These are phyloP conservation scores for Zaprionus kolodkinae DNA, from an alignment of 1,140 invertebrate species.

Conservation along the genomic window DNA sequence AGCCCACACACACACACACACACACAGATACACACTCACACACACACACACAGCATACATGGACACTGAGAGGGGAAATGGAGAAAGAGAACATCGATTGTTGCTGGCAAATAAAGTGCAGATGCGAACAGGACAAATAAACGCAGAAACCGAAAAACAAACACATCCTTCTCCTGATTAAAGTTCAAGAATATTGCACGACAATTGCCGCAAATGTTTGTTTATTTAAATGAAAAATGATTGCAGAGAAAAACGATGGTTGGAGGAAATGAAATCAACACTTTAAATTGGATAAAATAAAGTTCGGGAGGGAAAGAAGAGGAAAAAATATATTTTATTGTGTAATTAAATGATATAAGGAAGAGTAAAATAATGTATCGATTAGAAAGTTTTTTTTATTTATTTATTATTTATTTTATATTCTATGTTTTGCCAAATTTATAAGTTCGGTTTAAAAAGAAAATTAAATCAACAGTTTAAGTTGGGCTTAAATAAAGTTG, in stretches of 20 bases:
- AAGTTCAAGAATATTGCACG: slow-evolving; percentile 11
- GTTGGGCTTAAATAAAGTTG: too few relatives aligned
- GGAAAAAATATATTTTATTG: too few relatives aligned
- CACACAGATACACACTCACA: background rate
- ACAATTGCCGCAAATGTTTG: slow-evolving; percentile 5
- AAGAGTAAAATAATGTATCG: too few relatives aligned
- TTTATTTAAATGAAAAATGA: slow-evolving; percentile 3
- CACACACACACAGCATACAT: slow-evolving; percentile 32
- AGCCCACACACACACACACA: background rate
- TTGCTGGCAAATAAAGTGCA: slow-evolving; percentile 69
- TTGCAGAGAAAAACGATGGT: background rate
- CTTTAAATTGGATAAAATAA: background rate
- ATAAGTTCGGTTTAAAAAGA: too few relatives aligned
- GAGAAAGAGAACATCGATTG: slow-evolving; percentile 61
- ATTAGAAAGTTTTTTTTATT: too few relatives aligned
- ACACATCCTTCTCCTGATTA: slow-evolving; percentile 26
- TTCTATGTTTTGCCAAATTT: too few relatives aligned
- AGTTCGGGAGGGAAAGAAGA: too few relatives aligned
- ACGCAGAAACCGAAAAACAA: slow-evolving; percentile 20
- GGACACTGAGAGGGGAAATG: slow-evolving; percentile 31
- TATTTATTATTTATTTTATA: too few relatives aligned
- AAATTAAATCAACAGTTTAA: too few relatives aligned
- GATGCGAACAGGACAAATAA: slow-evolving; percentile 66
- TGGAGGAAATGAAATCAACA: background rate
- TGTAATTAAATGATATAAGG: too few relatives aligned